Evolutionary conservation across 2,797 vertebrate species (phyloP).

Genomic region (Xiphophorus birchmanni): DNA sequence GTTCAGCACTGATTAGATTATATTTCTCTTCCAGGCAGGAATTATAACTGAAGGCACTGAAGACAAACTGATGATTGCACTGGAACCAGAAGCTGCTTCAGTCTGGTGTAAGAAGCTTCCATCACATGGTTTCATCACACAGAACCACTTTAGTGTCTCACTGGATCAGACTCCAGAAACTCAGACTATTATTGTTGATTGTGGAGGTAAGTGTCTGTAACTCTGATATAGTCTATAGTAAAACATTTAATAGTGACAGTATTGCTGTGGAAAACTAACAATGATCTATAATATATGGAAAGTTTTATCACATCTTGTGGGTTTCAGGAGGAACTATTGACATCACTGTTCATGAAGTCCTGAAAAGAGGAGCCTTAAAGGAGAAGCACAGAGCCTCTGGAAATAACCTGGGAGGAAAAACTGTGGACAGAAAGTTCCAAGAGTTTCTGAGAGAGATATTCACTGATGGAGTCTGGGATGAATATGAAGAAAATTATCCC

Average conservation of each 20-base stretch:
- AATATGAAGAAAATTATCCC: accelerated
- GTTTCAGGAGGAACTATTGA: slow-evolving; percentile 13
- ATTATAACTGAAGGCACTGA: accelerated
- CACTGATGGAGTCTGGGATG: not conserved
- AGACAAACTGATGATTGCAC: accelerated
- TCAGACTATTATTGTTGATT: not conserved
- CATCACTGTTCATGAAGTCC: not conserved
- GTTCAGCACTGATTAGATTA: too few relatives aligned
- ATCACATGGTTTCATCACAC: slow-evolving; percentile 1
- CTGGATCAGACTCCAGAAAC: not conserved
- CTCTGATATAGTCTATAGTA: not conserved
- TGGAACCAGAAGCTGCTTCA: slow-evolving; percentile 12
- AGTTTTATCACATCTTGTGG: not conserved
- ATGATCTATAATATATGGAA: not conserved
- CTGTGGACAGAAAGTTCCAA: too few relatives aligned
- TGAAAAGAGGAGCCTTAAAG: too few relatives aligned
- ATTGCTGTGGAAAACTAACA: not conserved
- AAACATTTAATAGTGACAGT: not conserved
- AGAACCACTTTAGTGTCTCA: accelerated
- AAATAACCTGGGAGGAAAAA: too few relatives aligned
- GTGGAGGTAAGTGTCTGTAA: slow-evolving; percentile 17
- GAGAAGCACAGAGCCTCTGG: too few relatives aligned
- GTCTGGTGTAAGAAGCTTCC: not conserved
- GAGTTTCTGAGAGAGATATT: not conserved
- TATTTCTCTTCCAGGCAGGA: not conserved